phyloP scores from a whole-genome alignment of 2,888 invertebrate species.

The Alsophila aescularia region DNA sequence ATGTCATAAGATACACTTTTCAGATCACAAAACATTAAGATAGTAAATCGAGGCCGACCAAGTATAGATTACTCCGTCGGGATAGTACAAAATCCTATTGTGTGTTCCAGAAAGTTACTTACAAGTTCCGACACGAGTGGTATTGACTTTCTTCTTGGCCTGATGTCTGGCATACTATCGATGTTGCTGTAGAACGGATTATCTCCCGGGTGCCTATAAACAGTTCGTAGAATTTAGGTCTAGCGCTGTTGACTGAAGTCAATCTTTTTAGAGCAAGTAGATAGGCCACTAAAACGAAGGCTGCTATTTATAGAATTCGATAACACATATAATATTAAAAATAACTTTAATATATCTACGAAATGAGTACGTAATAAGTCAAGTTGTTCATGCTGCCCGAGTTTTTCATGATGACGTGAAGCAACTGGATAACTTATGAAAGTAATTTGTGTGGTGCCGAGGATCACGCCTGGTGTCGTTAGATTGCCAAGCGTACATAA shows the following conservation, averaged over 20 bases:
- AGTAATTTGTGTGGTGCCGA: too few relatives aligned
- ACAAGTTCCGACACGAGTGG: constrained; percentile 99
- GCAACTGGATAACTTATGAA: too few relatives aligned
- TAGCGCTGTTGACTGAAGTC: too few relatives aligned
- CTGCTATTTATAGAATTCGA: too few relatives aligned
- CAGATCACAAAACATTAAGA: constrained; percentile 22
- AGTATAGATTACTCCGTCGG: constrained; percentile 53
- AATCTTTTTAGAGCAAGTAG: too few relatives aligned
- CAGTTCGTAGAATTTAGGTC: neutral
- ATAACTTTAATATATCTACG: too few relatives aligned
- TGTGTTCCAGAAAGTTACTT: constrained; percentile 80
- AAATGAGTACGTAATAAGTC: too few relatives aligned
- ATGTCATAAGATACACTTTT: constrained; percentile 17
- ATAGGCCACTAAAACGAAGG: neutral
- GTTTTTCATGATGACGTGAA: too few relatives aligned
- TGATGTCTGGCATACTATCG: constrained; percentile 99
- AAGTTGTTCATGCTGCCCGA: too few relatives aligned
- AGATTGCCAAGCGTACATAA: too few relatives aligned
- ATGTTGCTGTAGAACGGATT: constrained; percentile 99
- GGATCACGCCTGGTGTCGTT: too few relatives aligned
- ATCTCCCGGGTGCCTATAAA: constrained; percentile 93
- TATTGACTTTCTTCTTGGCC: constrained; percentile 98
- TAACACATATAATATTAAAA: too few relatives aligned
- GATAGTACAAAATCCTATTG: constrained; percentile 47
- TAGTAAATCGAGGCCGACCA: constrained; percentile 66